Percentiles rank a stretch among this genome's conserved stretches.
Conservation (phyloP, 2,888 invertebrate species). For the Trichacis sp. region DNA sequence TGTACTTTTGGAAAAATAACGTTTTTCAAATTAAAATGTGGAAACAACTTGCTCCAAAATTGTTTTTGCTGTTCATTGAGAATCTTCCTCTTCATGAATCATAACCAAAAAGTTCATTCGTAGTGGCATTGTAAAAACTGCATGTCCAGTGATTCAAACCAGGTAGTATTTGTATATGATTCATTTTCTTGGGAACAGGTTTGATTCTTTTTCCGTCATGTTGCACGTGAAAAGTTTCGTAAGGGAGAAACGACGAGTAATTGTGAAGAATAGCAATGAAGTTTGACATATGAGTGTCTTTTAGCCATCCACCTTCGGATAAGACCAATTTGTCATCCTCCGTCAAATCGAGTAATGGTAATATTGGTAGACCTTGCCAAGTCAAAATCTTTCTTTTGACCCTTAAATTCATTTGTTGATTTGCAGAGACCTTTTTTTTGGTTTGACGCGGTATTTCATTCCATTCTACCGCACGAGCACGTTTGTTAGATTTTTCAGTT, state of each 20-base stretch:
- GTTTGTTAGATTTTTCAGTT: too few relatives aligned
- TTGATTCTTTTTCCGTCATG: too few relatives aligned
- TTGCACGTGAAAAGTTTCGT: not conserved
- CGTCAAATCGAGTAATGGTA: not conserved
- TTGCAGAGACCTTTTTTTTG: too few relatives aligned
- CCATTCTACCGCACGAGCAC: too few relatives aligned
- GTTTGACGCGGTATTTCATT: too few relatives aligned
- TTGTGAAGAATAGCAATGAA: not conserved
- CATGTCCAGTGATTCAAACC: not conserved
- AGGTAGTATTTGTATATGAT: conserved; percentile 1
- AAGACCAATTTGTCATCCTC: not conserved
- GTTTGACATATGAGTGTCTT: not conserved
- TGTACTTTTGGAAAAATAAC: too few relatives aligned
- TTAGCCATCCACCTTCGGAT: not conserved
- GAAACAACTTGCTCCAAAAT: too few relatives aligned
- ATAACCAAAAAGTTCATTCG: not conserved
- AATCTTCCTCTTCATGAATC: not conserved
- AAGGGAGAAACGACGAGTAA: not conserved
- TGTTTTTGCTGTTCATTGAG: not conserved
- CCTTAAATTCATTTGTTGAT: too few relatives aligned
- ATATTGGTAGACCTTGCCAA: not conserved
- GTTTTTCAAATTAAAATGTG: too few relatives aligned
- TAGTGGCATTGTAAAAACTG: not conserved
- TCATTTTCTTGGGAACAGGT: not conserved
- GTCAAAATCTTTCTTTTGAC: too few relatives aligned